These are phyloP conservation scores for Ormia ochracea DNA, from an alignment of 2,888 invertebrate genomes.

Conservation along the genomic window DNA sequence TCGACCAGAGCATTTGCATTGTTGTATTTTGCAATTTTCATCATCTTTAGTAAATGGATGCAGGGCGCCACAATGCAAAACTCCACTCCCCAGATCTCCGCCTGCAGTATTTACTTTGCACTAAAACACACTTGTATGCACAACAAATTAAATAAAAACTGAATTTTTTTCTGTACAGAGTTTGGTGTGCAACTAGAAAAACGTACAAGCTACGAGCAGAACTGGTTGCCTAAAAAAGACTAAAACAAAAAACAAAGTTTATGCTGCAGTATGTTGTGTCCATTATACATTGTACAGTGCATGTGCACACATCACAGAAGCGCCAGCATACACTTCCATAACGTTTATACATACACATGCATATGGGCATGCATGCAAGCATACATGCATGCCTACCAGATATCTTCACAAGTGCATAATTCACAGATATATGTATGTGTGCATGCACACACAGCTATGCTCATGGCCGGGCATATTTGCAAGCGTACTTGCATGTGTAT, in stretches of 20 bases:
- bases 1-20: background rate
- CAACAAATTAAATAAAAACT: conserved; percentile 44
- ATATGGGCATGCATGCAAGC: background rate
- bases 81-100: background rate
- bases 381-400: background rate
- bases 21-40: background rate
- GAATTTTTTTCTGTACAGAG: background rate
- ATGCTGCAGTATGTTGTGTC: conserved; percentile 54
- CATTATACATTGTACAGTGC: conserved; percentile 4
- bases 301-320: background rate
- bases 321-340: background rate
- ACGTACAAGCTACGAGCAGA: background rate
- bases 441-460: no score
- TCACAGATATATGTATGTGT: no score
- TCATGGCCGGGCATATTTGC: background rate
- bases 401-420: no score
- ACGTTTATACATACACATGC: background rate
- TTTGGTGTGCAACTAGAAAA: conserved; percentile 20
- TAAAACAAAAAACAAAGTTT: conserved; percentile 54
- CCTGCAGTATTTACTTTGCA: conserved; percentile 28
- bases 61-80: conserved; percentile 11
- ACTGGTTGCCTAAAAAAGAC: conserved; percentile 3
- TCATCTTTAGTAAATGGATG: background rate
- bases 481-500: background rate
- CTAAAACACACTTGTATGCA: conserved; percentile 30